Evolutionary conservation across 2,113 vertebrate genomes (phyloP).

Genomic region (Trogon surrucura): DNA sequence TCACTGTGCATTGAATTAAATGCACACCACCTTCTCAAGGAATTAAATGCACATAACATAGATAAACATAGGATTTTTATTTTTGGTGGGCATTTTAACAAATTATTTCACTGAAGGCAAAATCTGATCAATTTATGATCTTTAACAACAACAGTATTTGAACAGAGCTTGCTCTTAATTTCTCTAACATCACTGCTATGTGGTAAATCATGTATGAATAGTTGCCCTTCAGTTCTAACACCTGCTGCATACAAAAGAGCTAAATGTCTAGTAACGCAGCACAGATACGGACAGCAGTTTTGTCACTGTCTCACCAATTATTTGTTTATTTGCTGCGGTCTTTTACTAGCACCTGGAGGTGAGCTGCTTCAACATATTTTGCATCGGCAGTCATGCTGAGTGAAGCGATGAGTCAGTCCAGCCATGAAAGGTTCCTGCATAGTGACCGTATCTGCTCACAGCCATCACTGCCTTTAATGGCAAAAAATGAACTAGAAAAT

Average conservation of each 20-base stretch:
- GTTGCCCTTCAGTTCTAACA: background rate
- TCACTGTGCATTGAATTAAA: background rate
- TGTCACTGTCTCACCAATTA: fast-evolving
- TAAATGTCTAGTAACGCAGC: background rate
- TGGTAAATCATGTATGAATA: background rate
- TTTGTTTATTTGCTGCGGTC: background rate
- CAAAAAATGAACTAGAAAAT: constrained; percentile 6
- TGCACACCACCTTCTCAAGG: background rate
- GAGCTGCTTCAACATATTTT: background rate
- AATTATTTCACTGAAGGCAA: background rate
- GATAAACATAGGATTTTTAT: background rate
- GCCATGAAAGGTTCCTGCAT: background rate
- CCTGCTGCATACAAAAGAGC: background rate
- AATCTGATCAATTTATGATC: background rate
- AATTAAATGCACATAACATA: background rate
- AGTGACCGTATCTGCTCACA: background rate
- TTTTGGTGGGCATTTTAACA: background rate
- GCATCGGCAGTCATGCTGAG: background rate
- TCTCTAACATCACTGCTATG: background rate
- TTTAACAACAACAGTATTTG: background rate
- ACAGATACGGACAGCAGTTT: background rate
- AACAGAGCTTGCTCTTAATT: background rate
- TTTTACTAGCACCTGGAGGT: background rate
- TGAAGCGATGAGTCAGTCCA: background rate
- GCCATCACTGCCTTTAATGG: background rate